phyloP scores from a whole-genome alignment of 2,113 vertebrate species.

The Misgurnus anguillicaudatus region DNA sequence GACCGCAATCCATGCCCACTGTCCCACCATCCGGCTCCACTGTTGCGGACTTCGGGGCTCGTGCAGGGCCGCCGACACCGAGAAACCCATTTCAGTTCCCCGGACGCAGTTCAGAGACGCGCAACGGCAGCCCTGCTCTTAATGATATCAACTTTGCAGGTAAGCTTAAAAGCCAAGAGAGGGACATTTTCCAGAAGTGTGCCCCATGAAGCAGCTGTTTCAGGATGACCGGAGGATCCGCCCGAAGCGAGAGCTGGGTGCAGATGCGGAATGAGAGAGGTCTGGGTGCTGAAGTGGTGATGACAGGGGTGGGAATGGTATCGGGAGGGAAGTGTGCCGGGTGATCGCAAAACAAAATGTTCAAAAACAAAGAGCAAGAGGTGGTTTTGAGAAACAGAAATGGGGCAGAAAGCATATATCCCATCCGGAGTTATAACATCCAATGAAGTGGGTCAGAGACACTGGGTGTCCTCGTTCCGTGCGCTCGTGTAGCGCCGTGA shows the following conservation, averaged over 20 bases:
- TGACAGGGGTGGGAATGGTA: constrained; percentile 61
- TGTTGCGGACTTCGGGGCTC: constrained; percentile 68
- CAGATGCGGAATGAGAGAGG: constrained; percentile 47
- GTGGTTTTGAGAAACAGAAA: constrained; percentile 42
- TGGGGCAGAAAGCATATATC: constrained; percentile 49
- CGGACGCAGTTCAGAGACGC: constrained; percentile 62
- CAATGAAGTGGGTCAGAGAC: constrained; percentile 32
- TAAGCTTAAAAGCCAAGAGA: constrained; percentile 63
- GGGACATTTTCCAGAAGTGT: constrained; percentile 74
- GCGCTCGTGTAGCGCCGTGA: constrained; percentile 59
- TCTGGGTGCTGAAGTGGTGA: constrained; percentile 34
- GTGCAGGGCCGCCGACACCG: constrained; percentile 60
- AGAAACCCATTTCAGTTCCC: constrained; percentile 73
- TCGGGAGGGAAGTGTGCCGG: constrained; percentile 49
- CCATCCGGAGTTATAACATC: constrained; percentile 57
- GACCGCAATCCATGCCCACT: constrained; percentile 76
- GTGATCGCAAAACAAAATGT: constrained; percentile 54
- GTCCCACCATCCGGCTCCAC: constrained; percentile 71
- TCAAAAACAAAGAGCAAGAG: constrained; percentile 49
- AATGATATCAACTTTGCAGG: constrained; percentile 59
- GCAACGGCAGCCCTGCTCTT: constrained; percentile 68
- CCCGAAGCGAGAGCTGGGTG: constrained; percentile 57
- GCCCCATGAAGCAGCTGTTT: constrained; percentile 72
- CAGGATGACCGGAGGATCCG: constrained; percentile 62
- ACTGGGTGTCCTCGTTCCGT: constrained; percentile 36